Evolutionary conservation across 2,888 invertebrate species (phyloP), one percentile per base, ranked within the genome.

Genomic region (Dromius quadrimaculatus): DNA sequence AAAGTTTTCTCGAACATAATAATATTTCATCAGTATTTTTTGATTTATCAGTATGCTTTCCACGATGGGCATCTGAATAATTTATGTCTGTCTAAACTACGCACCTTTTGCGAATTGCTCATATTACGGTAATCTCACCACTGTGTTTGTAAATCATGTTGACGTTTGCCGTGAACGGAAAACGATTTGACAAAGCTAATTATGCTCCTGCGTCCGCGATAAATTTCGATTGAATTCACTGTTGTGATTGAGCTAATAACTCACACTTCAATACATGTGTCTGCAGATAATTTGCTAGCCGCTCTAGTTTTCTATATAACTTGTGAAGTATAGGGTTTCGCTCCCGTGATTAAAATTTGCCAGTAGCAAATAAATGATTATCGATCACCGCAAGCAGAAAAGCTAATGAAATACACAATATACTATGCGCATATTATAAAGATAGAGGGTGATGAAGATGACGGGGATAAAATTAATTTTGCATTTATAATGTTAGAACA

Each of bases 1-100:
- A 28, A 32, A 15, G 57, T 50, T 57, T 64, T 47, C 64, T 45
- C 17, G 20, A 47, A 64, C 64, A 64, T 64, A 64, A 64, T 64
- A 45, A 64, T 64, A 64, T 64, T 64, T 64, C 64, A 64, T 64
- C 64, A 64, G 17, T 32, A 47, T 47, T 32, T 64, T 64, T 64
- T 64, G 64, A 64, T 64, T 64, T 64, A 64, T 64, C 32, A 47
- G 34, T 20, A 19, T n/a, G 43, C 47, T 15, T 32, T 34, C 34
- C 20, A 45, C 19, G 45, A 64, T 45, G 47, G 64, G 64, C 64
- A 64, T 45, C 64, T 64, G 64, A 64, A 64, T 64, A 64, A 64
- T 64, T 64, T 64, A 64, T 64, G 64, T 45, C 32, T 23, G 64
- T 47, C 64, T 45, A 22, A 47, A 15, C 54, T 54, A 54, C 32